Evolutionary conservation across 2,888 invertebrate species (phyloP).

Genomic region (Sphecodes monilicornis): DNA sequence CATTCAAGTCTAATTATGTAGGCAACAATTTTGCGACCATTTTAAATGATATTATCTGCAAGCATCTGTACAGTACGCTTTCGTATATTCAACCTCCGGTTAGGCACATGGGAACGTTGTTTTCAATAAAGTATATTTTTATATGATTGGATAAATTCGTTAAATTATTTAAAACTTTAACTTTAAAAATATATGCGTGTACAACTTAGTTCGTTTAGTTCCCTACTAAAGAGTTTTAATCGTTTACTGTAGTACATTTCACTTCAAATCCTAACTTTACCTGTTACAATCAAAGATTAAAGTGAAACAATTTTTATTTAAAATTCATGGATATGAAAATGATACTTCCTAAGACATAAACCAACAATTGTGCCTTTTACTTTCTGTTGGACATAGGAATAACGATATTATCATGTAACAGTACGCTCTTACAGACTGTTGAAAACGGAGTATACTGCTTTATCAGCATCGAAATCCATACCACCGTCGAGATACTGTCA

Average conservation of each 20-base stretch:
- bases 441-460: not conserved
- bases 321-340: not conserved
- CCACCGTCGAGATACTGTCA: no score
- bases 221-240: not conserved
- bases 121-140: not conserved
- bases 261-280: not conserved
- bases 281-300: not conserved
- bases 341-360: not conserved
- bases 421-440: not conserved
- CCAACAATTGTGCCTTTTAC: not conserved
- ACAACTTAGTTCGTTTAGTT: no score
- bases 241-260: not conserved
- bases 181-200: no score
- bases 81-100: not conserved
- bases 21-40: not conserved
- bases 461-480: not conserved
- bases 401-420: not conserved
- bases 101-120: no score
- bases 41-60: no score
- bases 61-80: no score
- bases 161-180: no score
- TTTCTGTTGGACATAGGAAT: not conserved
- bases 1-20: not conserved
- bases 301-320: not conserved
- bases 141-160: no score